These are phyloP conservation scores for Micronycteris hirsuta DNA, from an alignment of 2,113 vertebrate species.

Conservation along the genomic window DNA sequence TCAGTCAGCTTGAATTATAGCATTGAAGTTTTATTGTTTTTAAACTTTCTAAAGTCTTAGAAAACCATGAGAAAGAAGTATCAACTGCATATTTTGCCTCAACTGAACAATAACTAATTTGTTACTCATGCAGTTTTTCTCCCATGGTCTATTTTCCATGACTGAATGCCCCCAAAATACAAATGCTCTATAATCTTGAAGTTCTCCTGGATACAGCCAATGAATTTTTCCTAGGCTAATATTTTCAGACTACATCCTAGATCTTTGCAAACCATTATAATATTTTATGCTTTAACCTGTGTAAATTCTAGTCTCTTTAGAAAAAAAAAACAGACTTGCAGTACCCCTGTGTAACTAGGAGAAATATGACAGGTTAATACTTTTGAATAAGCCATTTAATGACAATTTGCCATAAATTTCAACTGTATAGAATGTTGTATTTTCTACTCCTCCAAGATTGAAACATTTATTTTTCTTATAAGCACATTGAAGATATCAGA, in stretches of 20 bases:
- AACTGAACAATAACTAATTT: slow-evolving; percentile 31
- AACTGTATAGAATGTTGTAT: not conserved
- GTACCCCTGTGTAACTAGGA: not conserved
- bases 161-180: not conserved
- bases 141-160: not conserved
- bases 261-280: not conserved
- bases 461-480: not conserved
- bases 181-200: slow-evolving; percentile 36
- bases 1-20: not conserved
- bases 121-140: slow-evolving; percentile 21
- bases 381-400: not conserved
- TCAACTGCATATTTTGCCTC: not conserved
- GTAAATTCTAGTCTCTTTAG: not conserved
- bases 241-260: not conserved
- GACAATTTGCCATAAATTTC: slow-evolving; percentile 1
- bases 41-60: slow-evolving; percentile 19
- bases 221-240: slow-evolving; percentile 6
- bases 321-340: not conserved
- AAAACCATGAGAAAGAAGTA: not conserved
- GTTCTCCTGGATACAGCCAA: not conserved
- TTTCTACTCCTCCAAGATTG: not conserved
- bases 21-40: rapidly evolving
- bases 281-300: slow-evolving; percentile 14
- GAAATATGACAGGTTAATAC: not conserved
- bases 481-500: not conserved